Base-by-base conservation (phyloP, 1,140 invertebrate genomes). In the Sycophila sp. region DNA sequence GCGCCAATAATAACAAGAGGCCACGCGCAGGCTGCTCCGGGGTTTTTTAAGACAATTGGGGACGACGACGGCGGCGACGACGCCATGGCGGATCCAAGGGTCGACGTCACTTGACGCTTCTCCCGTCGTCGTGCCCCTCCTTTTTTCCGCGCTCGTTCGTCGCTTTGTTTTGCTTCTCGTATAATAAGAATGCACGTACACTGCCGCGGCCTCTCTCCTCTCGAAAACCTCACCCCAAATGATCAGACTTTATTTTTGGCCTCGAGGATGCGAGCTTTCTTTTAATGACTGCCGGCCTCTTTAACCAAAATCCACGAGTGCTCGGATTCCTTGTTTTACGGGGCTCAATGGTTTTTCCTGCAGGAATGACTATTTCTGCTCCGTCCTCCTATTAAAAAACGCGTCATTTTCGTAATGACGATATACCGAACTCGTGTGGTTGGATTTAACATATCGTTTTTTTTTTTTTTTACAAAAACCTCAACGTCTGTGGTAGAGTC, bases 1-100 rank as follows among this genome's bases (percentile, higher is more conserved):
- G 36, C 42, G 34, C 63, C 63, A 66, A 66, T 66, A 66, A 66
- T 66, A 65, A 65, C 63, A 55, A 66, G 51, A 66, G n/a, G 10
- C 28, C 11, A 40, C 40, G n/a, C 2, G 5, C 28, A 10, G 19
- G 36, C 17, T 2, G 32, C 34, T 11, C 22, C 2, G 5, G 45
- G 19, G 15, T 24, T 63, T 63, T 63, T 63, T 19, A 32, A 22
- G 24, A 47, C 26, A 49, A 49, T 65, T 17, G 28, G 7, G n/a
- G 5, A 36, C 30, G 32, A 59, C 36, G 36, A 59, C 15, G 22
- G 26, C 10, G 17, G 13, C 10, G 10, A 32, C 28, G 19, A 15
- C n/a, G 26, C n/a, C 32, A 49, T 32, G 42, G 40, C 17, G 28
- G 15, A 47, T 63, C n/a, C 45, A 60, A 60, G 36, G 19, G 22